Evolutionary conservation across 2,888 invertebrate species (phyloP).

Genomic region (Noctua janthina): DNA sequence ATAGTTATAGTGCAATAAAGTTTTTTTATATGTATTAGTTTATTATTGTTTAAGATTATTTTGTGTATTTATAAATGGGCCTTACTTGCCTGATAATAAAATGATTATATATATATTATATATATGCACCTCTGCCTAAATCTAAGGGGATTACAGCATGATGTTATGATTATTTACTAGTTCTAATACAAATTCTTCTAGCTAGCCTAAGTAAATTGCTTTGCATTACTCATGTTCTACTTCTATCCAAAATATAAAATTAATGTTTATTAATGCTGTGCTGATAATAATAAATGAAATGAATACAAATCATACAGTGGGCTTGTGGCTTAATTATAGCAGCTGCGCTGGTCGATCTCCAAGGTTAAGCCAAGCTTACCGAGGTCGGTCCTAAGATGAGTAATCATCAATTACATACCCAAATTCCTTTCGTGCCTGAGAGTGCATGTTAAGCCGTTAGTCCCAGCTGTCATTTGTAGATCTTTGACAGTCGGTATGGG

Average conservation of each 20-base stretch:
- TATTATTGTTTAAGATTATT: no score
- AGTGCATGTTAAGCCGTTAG: neutral
- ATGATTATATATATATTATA: no score
- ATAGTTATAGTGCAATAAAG: no score
- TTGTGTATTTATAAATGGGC: no score
- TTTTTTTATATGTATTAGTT: no score
- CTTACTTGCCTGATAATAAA: no score
- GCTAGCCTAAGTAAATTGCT: neutral
- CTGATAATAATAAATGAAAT: neutral
- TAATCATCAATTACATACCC: neutral
- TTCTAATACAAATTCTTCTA: neutral
- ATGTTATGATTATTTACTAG: neutral
- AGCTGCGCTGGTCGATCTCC: neutral
- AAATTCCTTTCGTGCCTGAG: neutral
- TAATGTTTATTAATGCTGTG: constrained; percentile 5
- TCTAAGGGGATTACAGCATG: neutral
- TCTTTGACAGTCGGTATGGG: neutral
- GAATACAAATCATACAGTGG: neutral
- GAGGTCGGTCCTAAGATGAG: neutral
- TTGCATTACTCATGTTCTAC: neutral
- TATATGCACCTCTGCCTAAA: neutral
- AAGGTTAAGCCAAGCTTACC: neutral
- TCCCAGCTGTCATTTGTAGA: neutral
- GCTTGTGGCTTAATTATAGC: neutral
- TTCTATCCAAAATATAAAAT: neutral